These are phyloP conservation scores for Hermetia illucens DNA, from an alignment of 1,140 invertebrate genomes.

Conservation along the genomic window DNA sequence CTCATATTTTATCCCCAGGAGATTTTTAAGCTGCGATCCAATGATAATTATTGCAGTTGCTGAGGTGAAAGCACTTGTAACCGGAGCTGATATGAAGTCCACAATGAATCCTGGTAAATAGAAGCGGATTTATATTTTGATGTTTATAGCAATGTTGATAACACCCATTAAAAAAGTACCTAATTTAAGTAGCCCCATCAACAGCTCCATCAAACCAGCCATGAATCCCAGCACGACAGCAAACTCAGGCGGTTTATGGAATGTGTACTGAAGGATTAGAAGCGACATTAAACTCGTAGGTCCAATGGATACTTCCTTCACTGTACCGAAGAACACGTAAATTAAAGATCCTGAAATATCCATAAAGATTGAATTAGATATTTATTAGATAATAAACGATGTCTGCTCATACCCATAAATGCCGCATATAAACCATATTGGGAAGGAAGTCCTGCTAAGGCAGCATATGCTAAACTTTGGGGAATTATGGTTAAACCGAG, in stretches of 20 bases:
- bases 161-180: slow-evolving; percentile 7
- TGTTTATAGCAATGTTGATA: not conserved
- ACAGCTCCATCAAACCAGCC: slow-evolving; percentile 56
- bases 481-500: slow-evolving; percentile 70
- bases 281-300: slow-evolving; percentile 77
- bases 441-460: slow-evolving; percentile 53
- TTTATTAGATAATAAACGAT: slow-evolving; percentile 1
- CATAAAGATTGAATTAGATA: not conserved
- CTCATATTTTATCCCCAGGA: slow-evolving; percentile 60
- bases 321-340: slow-evolving; percentile 77
- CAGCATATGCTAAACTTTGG: slow-evolving; percentile 70
- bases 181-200: slow-evolving; percentile 46
- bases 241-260: slow-evolving; percentile 53
- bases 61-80: slow-evolving; percentile 86
- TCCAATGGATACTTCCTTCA: slow-evolving; percentile 82
- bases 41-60: slow-evolving; percentile 88
- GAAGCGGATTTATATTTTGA: not conserved
- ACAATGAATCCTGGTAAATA: slow-evolving; percentile 67
- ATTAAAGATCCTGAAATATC: slow-evolving; percentile 59
- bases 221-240: slow-evolving; percentile 67
- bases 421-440: slow-evolving; percentile 39
- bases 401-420: slow-evolving; percentile 14
- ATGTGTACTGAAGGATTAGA: slow-evolving; percentile 53
- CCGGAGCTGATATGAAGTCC: slow-evolving; percentile 87
- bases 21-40: slow-evolving; percentile 70